A percentile compares a stretch with the other conserved stretches of the same genome.
phyloP scores from a whole-genome alignment of 2,113 vertebrate species.

The Leucopsar rothschildi region DNA sequence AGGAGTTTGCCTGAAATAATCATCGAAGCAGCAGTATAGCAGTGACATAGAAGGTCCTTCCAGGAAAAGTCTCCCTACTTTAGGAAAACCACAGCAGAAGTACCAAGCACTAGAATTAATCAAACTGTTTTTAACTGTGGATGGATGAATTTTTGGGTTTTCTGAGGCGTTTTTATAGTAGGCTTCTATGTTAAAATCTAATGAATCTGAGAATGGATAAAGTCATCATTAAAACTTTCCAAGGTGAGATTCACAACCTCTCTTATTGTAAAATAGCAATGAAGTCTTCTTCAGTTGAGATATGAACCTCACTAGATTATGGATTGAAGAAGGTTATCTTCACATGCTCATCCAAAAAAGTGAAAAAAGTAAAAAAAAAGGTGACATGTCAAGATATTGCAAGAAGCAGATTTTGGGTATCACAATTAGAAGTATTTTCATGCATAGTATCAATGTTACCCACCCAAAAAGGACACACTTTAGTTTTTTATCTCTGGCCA shows the following conservation, averaged over 20 bases:
- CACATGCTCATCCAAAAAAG: not conserved
- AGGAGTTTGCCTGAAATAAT: not conserved
- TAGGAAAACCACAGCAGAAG: not conserved
- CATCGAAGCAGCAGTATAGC: not conserved
- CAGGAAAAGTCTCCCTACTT: not conserved
- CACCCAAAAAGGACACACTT: not conserved
- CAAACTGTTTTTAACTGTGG: not conserved
- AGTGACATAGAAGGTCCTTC: not conserved
- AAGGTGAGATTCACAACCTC: not conserved
- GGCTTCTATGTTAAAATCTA: not conserved
- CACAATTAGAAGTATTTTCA: not conserved
- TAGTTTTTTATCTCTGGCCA: not conserved
- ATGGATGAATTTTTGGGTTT: not conserved
- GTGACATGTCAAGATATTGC: not conserved
- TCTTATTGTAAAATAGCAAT: not conserved
- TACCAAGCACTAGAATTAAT: not conserved
- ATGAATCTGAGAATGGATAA: not conserved
- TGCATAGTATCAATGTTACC: not conserved
- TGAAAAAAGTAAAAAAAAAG: not conserved
- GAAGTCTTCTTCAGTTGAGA: not conserved
- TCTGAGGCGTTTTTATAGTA: not conserved
- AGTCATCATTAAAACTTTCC: not conserved
- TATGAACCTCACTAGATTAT: not conserved
- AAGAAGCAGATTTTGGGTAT: not conserved
- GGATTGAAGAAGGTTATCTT: not conserved